Conservation (phyloP, 1,140 invertebrate species). For the Scaptodrosophila lebanonensis region DNA sequence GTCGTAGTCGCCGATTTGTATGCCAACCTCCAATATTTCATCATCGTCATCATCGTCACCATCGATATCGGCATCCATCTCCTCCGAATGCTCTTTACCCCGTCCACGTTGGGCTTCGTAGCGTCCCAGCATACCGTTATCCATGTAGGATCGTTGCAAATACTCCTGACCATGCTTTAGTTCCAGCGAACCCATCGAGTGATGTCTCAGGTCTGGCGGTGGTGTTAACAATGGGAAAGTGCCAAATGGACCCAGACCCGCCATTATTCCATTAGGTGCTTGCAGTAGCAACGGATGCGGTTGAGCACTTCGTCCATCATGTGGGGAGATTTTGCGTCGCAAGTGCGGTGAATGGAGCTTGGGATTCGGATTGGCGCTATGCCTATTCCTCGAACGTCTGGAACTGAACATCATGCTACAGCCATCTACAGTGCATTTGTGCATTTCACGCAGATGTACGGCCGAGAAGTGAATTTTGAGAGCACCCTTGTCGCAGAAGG, state of each 20-base stretch:
- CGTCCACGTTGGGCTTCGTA: conserved; percentile 49
- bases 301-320: conserved; percentile 92
- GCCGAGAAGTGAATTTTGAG: conserved; percentile 99
- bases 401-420: conserved; percentile 99
- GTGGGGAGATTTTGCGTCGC: conserved; percentile 93
- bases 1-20: conserved; percentile 67
- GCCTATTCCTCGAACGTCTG: conserved; percentile 94
- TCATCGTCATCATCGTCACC: conserved; percentile 30
- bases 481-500: conserved; percentile 99
- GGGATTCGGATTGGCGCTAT: conserved; percentile 98
- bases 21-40: conserved; percentile 36
- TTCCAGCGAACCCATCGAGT: conserved; percentile 81
- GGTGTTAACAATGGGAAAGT: conserved; percentile 86
- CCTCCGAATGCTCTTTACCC: conserved; percentile 24
- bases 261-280: conserved; percentile 82
- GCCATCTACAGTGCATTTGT: conserved; percentile 98
- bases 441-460: conserved; percentile 99
- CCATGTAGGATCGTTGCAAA: conserved; percentile 72
- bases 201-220: conserved; percentile 84
- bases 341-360: conserved; percentile 97
- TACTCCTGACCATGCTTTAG: conserved; percentile 74
- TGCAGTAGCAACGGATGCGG: conserved; percentile 88
- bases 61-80: conserved; percentile 20
- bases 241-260: conserved; percentile 84
- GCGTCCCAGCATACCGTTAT: conserved; percentile 68